phyloP scores from a whole-genome alignment of 2,113 vertebrate species.

The Crotophaga sulcirostris region DNA sequence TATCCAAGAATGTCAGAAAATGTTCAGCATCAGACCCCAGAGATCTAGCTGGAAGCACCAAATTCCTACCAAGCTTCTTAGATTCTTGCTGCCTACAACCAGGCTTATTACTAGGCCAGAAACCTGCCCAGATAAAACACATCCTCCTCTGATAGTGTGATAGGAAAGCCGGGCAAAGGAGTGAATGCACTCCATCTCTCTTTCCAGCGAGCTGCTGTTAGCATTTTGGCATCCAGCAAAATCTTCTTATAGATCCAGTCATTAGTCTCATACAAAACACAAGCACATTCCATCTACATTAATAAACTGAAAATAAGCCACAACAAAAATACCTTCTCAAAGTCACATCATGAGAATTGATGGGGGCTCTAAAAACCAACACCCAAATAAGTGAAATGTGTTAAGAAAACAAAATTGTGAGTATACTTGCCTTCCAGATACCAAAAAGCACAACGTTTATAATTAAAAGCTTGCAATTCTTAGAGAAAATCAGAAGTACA shows the following conservation, averaged over 20 bases:
- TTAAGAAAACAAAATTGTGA: neutral
- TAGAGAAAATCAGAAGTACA: neutral
- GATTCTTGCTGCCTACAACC: neutral
- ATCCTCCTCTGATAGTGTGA: neutral
- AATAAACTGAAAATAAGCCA: neutral
- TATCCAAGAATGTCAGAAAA: neutral
- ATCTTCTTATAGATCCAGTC: neutral
- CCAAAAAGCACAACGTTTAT: neutral
- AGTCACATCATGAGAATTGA: neutral
- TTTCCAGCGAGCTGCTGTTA: neutral
- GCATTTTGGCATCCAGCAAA: neutral
- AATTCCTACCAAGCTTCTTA: neutral
- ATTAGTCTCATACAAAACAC: neutral
- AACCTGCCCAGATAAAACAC: neutral
- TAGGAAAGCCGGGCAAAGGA: neutral
- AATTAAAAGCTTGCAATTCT: neutral
- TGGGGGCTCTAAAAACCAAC: neutral
- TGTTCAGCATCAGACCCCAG: neutral
- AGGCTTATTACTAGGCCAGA: neutral
- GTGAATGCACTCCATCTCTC: neutral
- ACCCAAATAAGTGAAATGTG: neutral
- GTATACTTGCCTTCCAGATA: neutral
- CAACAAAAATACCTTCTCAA: neutral
- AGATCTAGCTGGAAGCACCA: neutral
- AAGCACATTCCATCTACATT: neutral